These are phyloP conservation scores for Lepidochitona cinerea DNA, from an alignment of 2,888 invertebrate species.

Conservation along the genomic window DNA sequence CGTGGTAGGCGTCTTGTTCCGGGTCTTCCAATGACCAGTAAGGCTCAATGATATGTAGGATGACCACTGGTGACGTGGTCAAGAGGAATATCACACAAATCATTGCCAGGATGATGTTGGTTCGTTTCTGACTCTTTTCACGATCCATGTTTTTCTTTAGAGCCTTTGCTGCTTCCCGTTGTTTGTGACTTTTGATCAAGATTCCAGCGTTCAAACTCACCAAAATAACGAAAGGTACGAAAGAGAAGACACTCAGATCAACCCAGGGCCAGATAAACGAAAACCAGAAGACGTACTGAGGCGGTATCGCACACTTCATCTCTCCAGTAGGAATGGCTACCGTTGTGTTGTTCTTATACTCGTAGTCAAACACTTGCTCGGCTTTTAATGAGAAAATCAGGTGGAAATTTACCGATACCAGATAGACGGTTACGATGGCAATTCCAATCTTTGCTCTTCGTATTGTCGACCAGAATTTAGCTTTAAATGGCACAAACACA, in stretches of 20 bases:
- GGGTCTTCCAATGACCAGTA: neutral
- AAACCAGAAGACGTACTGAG: neutral
- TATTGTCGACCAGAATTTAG: neutral
- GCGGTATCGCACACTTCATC: neutral
- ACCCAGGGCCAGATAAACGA: slow-evolving; percentile 7
- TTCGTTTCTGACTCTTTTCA: neutral
- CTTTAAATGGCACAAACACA: neutral
- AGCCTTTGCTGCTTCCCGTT: neutral
- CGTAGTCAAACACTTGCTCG: neutral
- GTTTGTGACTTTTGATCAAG: neutral
- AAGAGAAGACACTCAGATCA: neutral
- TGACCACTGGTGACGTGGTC: slow-evolving; percentile 1
- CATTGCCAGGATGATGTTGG: neutral
- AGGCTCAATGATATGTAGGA: slow-evolving; percentile 2
- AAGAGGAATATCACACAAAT: neutral
- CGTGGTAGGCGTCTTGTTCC: neutral
- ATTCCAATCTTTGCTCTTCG: neutral
- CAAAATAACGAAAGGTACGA: neutral
- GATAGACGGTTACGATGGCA: neutral
- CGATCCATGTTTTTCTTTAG: slow-evolving; percentile 3
- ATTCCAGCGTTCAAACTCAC: neutral
- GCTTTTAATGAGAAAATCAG: neutral
- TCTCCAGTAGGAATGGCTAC: neutral
- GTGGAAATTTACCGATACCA: neutral
- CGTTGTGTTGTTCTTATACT: neutral